Evolutionary conservation across 2,113 vertebrate species (phyloP).

Genomic region (Drymodes brunneopygia): DNA sequence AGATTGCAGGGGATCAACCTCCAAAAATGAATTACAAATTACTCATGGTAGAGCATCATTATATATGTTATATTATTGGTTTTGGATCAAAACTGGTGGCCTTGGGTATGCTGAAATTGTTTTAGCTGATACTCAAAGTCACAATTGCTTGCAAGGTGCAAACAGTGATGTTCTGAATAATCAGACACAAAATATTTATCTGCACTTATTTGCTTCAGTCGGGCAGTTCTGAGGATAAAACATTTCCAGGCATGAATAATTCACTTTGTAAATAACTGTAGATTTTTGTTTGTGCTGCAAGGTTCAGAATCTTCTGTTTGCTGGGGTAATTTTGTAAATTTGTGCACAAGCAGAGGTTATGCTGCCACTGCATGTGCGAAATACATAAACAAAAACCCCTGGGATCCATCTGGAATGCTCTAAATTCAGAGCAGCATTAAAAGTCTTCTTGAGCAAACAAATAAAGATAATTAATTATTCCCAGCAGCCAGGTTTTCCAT

Average conservation of each 20-base stretch:
- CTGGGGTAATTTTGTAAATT: background rate
- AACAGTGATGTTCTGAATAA: background rate
- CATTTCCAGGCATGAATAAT: background rate
- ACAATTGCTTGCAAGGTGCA: background rate
- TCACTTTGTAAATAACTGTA: background rate
- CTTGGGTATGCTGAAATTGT: background rate
- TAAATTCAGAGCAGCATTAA: background rate
- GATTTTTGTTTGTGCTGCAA: background rate
- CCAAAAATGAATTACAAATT: background rate
- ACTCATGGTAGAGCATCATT: background rate
- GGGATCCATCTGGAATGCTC: background rate
- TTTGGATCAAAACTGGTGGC: background rate
- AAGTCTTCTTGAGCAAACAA: background rate
- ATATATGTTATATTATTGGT: fast-evolving
- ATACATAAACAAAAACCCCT: background rate
- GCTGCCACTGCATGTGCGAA: background rate
- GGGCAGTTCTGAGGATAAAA: background rate
- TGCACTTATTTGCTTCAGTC: background rate
- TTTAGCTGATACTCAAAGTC: background rate
- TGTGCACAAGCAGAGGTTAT: background rate
- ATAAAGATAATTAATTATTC: background rate
- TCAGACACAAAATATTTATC: background rate
- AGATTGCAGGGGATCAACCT: background rate
- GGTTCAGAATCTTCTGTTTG: background rate
- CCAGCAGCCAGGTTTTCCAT: background rate